Evolutionary conservation across 2,888 invertebrate genomes (phyloP), one percentile per base, ranked within the genome.

Genomic region (Pandemis corylana): DNA sequence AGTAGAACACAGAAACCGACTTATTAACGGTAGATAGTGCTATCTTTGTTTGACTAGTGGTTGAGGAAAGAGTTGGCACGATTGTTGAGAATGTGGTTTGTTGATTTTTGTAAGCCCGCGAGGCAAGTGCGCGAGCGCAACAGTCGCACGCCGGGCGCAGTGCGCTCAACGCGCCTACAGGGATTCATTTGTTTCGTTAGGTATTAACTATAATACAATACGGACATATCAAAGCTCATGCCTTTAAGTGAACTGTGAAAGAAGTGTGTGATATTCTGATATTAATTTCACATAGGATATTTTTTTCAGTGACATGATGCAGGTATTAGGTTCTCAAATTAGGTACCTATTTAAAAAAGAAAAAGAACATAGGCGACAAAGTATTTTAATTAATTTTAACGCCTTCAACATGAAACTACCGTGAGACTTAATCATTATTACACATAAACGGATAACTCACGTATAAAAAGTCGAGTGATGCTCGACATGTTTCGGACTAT

Each of bases 101-200:
- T 62, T 56, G 20, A 36, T 66, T 42, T 62, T 71, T 53, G 46
- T 36, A 53, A 53, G 63, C 46, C 42, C 49, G 68, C 15, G 67
- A 71, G 68, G 65, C 62, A 67, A 62, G 36, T 63, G 68, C 76
- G 72, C 71, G 61, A 61, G 51, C 70, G 71, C 75, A 76, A 75
- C 75, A 76, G 76, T 76, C 76, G 76, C 76, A 75, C 73, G 72
- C 71, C 66, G 75, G 68, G 72, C 78, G 78, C 73, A 71, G 74
- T 62, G 76, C 76, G 77, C 76, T 72, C 76, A 65, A 69, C 70
- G 76, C 76, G 75, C 71, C 71, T 66, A 51, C 67, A 68, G 44
- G 5, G 3, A 59, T 59, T 28, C 7, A 10, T 28, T 59, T 28
- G 28, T 59, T 59, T 12, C 59, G 28, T 59, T 59, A 59, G 10